phyloP scores from a whole-genome alignment of 2,888 invertebrate species.

The Congeria kusceri region DNA sequence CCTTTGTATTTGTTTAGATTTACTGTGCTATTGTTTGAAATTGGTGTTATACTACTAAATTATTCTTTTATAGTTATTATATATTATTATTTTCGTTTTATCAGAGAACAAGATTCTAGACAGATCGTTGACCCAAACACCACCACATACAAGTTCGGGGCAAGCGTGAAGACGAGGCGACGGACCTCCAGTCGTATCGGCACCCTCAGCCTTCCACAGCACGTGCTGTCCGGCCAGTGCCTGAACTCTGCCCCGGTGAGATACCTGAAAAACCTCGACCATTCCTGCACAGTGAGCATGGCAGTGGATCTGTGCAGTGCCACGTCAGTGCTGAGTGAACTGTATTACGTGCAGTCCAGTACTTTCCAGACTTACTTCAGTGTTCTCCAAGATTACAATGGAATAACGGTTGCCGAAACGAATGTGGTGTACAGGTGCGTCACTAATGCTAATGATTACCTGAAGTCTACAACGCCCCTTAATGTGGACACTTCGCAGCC shows the following conservation, averaged over 20 bases:
- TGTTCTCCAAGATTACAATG: constrained; percentile 41
- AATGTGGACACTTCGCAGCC: constrained; percentile 36
- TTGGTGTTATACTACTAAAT: no score
- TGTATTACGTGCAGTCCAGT: constrained; percentile 71
- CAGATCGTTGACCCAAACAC: constrained; percentile 31
- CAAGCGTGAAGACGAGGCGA: constrained; percentile 63
- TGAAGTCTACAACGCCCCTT: constrained; percentile 55
- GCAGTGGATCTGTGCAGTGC: constrained; percentile 65
- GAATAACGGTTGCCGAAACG: constrained; percentile 49
- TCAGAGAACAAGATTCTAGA: constrained; percentile 67
- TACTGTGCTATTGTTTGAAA: no score
- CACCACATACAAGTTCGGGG: constrained; percentile 67
- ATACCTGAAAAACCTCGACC: constrained; percentile 72
- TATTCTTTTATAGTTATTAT: background rate
- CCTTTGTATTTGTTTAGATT: background rate
- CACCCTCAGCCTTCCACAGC: constrained; percentile 77
- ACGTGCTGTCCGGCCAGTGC: constrained; percentile 74
- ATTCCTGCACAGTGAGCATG: constrained; percentile 70
- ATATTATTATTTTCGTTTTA: constrained; percentile 5
- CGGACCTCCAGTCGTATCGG: constrained; percentile 43
- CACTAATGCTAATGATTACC: constrained; percentile 50
- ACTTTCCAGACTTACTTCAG: constrained; percentile 65
- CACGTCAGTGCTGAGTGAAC: constrained; percentile 74
- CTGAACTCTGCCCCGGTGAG: constrained; percentile 76
- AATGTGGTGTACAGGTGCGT: constrained; percentile 72